Percentiles rank a stretch among this genome's conserved stretches.
Evolutionary conservation across 2,888 invertebrate species (phyloP).

Genomic region (Phasia obesa): DNA sequence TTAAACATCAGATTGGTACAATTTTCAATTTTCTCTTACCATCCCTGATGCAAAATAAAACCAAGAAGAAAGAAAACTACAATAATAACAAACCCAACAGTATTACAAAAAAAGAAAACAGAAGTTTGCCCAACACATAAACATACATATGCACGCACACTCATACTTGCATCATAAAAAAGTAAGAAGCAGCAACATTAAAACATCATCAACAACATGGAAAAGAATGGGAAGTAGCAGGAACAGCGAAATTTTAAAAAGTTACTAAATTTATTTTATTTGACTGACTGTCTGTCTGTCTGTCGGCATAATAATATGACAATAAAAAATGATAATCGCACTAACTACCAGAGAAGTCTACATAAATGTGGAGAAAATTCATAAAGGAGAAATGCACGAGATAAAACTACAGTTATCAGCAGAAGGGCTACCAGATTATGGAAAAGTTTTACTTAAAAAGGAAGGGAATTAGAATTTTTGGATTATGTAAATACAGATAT

Average conservation of each 20-base stretch:
- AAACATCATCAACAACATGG: constrained; percentile 28
- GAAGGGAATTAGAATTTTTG: too few species aligned
- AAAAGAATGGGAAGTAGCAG: constrained; percentile 11
- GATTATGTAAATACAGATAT: too few species aligned
- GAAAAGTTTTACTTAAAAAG: too few species aligned
- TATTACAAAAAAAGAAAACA: constrained; percentile 1
- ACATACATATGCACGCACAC: constrained; percentile 21
- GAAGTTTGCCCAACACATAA: constrained; percentile 40
- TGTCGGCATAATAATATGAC: neutral
- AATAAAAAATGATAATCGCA: neutral
- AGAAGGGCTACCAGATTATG: neutral
- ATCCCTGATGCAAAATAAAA: constrained; percentile 31
- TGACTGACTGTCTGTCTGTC: constrained; percentile 3
- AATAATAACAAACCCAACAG: neutral
- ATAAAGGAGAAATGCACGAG: constrained; percentile 9
- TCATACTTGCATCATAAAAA: constrained; percentile 6
- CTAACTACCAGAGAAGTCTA: constrained; percentile 44
- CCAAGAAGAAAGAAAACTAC: constrained; percentile 29
- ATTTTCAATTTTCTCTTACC: too few species aligned
- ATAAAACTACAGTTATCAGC: neutral
- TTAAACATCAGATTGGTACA: too few species aligned
- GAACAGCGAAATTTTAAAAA: constrained; percentile 13
- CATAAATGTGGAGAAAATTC: constrained; percentile 31
- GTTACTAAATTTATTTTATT: constrained; percentile 4
- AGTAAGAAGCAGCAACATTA: constrained; percentile 22